A percentile compares a stretch with the other conserved stretches of the same genome.
phyloP scores from a whole-genome alignment of 2,113 vertebrate species.

The Sinocyclocheilus maitianheensis region DNA sequence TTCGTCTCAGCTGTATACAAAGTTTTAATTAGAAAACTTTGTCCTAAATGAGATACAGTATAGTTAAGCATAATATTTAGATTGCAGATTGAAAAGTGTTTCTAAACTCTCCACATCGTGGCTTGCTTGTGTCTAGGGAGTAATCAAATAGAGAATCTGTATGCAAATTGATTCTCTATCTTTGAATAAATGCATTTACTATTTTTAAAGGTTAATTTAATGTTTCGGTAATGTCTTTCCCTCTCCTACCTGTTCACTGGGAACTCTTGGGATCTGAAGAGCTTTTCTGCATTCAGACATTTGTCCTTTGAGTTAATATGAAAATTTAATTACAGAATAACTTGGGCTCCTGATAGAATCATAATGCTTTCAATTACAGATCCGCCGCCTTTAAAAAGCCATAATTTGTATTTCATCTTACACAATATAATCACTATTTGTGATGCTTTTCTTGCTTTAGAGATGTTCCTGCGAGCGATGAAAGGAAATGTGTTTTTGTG shows the following conservation, averaged over 20 bases:
- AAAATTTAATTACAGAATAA: slow-evolving; percentile 64
- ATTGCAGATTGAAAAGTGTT: slow-evolving; percentile 59
- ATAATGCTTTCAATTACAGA: slow-evolving; percentile 55
- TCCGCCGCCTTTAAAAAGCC: slow-evolving; percentile 46
- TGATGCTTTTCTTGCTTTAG: slow-evolving; percentile 33
- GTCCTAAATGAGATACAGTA: slow-evolving; percentile 44
- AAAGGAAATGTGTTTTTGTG: slow-evolving; percentile 42
- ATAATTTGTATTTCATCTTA: slow-evolving; percentile 59
- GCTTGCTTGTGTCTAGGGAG: slow-evolving; percentile 56
- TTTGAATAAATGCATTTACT: slow-evolving; percentile 65
- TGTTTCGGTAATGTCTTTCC: slow-evolving; percentile 58
- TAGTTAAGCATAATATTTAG: slow-evolving; percentile 49
- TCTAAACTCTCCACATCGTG: slow-evolving; percentile 58
- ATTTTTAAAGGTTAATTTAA: slow-evolving; percentile 65
- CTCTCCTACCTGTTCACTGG: slow-evolving; percentile 56
- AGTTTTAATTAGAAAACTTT: slow-evolving; percentile 57
- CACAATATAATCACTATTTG: slow-evolving; percentile 54
- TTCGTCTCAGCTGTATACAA: slow-evolving; percentile 50
- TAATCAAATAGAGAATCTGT: slow-evolving; percentile 64
- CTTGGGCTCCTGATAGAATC: slow-evolving; percentile 61
- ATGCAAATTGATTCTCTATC: slow-evolving; percentile 67
- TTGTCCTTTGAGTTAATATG: slow-evolving; percentile 60
- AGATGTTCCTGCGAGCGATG: slow-evolving; percentile 25
- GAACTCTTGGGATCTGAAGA: slow-evolving; percentile 55
- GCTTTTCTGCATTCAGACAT: slow-evolving; percentile 59